Conservation (phyloP, 2,888 invertebrate species). For the Rotaria sp. region DNA sequence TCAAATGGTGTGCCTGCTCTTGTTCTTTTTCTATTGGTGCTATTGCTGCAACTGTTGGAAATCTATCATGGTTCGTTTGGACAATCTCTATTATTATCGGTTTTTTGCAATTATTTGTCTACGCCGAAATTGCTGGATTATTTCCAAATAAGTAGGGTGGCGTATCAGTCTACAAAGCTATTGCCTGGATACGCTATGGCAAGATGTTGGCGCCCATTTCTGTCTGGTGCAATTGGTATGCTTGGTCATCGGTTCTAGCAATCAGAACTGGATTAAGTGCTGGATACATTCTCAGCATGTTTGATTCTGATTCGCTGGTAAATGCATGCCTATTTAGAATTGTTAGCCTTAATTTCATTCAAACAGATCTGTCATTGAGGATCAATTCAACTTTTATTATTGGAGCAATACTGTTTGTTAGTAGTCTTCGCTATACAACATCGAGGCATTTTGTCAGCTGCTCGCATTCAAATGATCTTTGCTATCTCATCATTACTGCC, state of each 20-base stretch:
- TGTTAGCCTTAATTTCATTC: not conserved
- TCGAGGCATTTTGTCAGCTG: not conserved
- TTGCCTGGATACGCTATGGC: not conserved
- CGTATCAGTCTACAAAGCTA: not conserved
- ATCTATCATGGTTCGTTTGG: slow-evolving; percentile 5
- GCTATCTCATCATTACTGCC: not conserved
- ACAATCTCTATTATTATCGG: not conserved
- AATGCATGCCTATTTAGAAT: not conserved
- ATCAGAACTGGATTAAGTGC: not conserved
- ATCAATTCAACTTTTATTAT: not conserved
- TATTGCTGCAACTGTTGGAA: not conserved
- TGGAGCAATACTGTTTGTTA: not conserved
- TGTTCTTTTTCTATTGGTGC: not conserved
- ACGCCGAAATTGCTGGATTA: not conserved
- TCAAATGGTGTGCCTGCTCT: not conserved
- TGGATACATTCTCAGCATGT: slow-evolving; percentile 2
- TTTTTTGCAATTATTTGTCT: not conserved
- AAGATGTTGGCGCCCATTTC: not conserved
- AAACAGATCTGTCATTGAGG: not conserved
- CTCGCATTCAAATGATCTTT: not conserved
- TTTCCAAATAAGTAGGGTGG: not conserved
- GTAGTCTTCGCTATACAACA: not conserved
- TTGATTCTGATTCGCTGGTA: not conserved
- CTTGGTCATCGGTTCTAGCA: not conserved
- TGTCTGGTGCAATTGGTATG: not conserved